Evolutionary conservation across 2,797 vertebrate species (phyloP), one percentile per base, ranked within the genome.

Genomic region (Sardinella longiceps): DNA sequence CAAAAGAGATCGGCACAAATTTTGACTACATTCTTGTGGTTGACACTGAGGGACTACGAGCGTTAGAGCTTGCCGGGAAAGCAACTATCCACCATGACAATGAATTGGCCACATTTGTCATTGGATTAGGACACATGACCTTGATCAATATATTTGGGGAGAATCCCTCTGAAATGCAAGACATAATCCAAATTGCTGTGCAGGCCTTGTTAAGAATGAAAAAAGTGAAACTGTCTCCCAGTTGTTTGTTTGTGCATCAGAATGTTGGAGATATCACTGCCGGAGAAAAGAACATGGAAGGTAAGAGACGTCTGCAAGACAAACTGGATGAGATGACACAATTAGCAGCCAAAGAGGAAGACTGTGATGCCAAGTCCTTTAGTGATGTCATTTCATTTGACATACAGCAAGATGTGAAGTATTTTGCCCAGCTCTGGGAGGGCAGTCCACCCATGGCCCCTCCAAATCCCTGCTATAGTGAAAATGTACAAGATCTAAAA

Each of bases 161-260:
- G 80, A 96, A 92, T 3, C 92, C 93, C 0, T 90, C 91, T 0
- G 94, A 95, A 83, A 95, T 95, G 91, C 93, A 95, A 56, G 93
- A 95, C 1, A 88, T 95, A 58, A 88, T 95, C 80, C 94, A 95
- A 84, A 94, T 94, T 0, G 89, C 89, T 9, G 92, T 94, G 18
- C 94, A 95, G 88, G 94, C 94, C 45, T 95, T 96, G 80, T 85
- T 96, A 81, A 92, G 94, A 23, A 94, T 95, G 94, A 95, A 93
- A 86, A 37, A 90, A 84, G 92, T 95, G 0, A 89, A 87, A 12
- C 91, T 95, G 12, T 91, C 86, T 7, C 94, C 2, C 92, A 95
- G 84, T 23, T 90, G 89, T 12, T 18, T 90, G 81, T 90, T 90
- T 87, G 87, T 90, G 0, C 89, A 90, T 74, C 89, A 90, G 80